Conservation (phyloP, 2,113 vertebrate species). For the Micronycteris hirsuta region DNA sequence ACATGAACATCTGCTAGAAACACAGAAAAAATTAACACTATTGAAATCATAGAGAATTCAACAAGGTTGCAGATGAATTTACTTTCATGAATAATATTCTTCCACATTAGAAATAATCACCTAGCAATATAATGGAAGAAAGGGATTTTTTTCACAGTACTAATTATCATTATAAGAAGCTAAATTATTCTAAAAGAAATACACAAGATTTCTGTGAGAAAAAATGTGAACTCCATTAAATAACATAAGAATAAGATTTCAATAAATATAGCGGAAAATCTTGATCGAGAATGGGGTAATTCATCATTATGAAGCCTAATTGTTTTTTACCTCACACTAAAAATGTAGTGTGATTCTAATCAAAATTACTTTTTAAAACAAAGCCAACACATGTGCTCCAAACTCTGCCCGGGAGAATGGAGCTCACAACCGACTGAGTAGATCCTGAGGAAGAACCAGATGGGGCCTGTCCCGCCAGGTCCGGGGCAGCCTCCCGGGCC, state of each 20-base stretch:
- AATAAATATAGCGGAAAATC: neutral
- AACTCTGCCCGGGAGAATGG: neutral
- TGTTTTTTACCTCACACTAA: neutral
- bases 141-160: neutral
- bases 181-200: conserved; percentile 3
- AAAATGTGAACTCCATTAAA: neutral
- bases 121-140: neutral
- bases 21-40: neutral
- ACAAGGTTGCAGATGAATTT: neutral
- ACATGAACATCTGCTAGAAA: neutral
- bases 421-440: neutral
- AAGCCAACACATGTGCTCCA: neutral
- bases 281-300: neutral
- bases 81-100: neutral
- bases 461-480: neutral
- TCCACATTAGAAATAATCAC: neutral
- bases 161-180: neutral
- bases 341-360: neutral
- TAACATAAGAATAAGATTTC: neutral
- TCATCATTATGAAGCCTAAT: neutral
- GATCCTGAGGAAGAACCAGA: no score
- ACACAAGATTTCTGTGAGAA: neutral
- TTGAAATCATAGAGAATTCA: neutral
- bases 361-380: neutral
- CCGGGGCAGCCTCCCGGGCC: no score